Evolutionary conservation across 2,113 vertebrate species (phyloP), one percentile per base, ranked within the genome.

Genomic region (Furnarius figulus): DNA sequence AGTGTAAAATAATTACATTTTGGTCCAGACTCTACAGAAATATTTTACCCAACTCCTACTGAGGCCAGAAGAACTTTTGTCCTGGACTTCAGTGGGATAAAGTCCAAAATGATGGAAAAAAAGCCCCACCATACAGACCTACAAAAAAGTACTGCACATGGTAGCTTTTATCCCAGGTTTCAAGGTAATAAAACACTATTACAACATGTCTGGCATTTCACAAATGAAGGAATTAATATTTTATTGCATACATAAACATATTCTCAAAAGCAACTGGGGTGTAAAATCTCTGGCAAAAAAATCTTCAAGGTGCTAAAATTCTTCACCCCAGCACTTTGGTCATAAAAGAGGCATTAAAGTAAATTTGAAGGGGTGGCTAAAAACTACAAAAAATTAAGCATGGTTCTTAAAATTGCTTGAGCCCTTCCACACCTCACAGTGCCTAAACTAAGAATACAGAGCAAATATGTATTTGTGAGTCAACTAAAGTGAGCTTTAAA

Each of bases 201-300:
- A 95, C 87, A 92, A 82, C 89, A 97, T 90, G 96, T 96, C 92
- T 97, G 91, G 95, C 92, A 95, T 92, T 96, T 95, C 79, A 89
- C 79, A 93, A 78, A 87, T 0, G 12, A 93, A 89, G 87, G 77
- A 93, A 97, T 95, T 94, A 94, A 47, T 56, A 83, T 95, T 96
- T 97, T 96, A 95, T 94, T 94, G 40, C 73, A 37, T 23, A 37
- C 52, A 89, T 93, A 96, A 96, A 95, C 82, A 89, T 83, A 90
- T 61, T 93, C 84, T 94, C 96, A 92, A 97, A 96, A 94, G 85
- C 79, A 95, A 92, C 55, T 35, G 91, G 90, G 40, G 76, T 90
- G 47, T 93, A 95, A 97, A 94, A 94, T 77, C 77, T 85, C 82
- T 93, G 91, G 71, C 91, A 96, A 37, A 89, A 85, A 93, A 94